Conservation (phyloP, 2,888 invertebrate genomes). For the Phlogophora meticulosa region DNA sequence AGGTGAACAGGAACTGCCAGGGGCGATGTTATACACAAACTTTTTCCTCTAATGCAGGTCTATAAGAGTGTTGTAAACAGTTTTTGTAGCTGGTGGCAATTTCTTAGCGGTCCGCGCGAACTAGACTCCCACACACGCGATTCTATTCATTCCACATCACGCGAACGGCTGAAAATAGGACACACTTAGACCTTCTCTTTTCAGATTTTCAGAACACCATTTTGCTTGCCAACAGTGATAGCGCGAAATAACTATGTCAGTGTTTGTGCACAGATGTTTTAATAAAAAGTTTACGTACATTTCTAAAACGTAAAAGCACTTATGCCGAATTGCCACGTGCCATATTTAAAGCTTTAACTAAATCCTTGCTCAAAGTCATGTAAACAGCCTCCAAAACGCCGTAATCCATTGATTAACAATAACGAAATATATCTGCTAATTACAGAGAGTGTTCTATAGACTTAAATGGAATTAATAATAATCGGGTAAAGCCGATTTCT, state of each 20-base stretch:
- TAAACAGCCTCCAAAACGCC: not conserved
- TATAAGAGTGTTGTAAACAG: slow-evolving; percentile 60
- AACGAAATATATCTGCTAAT: slow-evolving; percentile 40
- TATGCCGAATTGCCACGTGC: no score
- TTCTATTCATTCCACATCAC: slow-evolving; percentile 69
- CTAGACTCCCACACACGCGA: slow-evolving; percentile 66
- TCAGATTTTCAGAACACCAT: slow-evolving; percentile 42
- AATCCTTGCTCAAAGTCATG: not conserved
- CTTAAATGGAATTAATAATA: slow-evolving; percentile 40
- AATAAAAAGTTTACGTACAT: not conserved
- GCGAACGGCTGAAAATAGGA: slow-evolving; percentile 72
- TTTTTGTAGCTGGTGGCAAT: slow-evolving; percentile 71
- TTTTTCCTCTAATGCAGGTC: slow-evolving; percentile 44
- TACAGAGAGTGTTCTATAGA: slow-evolving; percentile 25
- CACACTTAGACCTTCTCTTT: slow-evolving; percentile 63
- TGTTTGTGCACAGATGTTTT: slow-evolving; percentile 1
- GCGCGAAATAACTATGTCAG: slow-evolving; percentile 12
- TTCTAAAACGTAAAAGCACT: not conserved
- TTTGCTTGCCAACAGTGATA: slow-evolving; percentile 40
- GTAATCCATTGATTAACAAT: slow-evolving; percentile 26
- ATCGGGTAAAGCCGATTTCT: slow-evolving; percentile 30
- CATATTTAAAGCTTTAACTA: not conserved
- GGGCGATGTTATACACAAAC: slow-evolving; percentile 33
- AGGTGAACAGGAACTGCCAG: slow-evolving; percentile 34
- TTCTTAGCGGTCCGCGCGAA: slow-evolving; percentile 66